Evolutionary conservation across 2,888 invertebrate genomes (phyloP), one percentile per base, ranked within the genome.

Genomic region (Anthoptus insignis): DNA sequence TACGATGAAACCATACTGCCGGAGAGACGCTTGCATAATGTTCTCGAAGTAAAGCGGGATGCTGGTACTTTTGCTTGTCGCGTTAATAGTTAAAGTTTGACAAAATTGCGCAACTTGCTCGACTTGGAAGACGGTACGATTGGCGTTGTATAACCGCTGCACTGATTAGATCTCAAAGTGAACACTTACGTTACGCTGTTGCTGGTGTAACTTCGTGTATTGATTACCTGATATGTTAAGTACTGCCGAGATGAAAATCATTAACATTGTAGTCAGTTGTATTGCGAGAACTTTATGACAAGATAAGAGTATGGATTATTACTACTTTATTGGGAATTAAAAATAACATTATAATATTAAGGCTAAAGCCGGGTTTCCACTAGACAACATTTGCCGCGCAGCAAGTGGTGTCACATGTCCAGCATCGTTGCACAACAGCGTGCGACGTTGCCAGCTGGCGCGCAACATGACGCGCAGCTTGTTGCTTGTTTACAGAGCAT

Each of bases 61-160:
- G 59, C 16, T 59, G 24, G 34, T 50, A 59, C 49, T 49, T 22
- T 34, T 50, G 22, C 47, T 2, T 58, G 47, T 59, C 24, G 14
- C 58, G 49, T 22, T 56, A 49, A 47, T 59, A 49, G 49, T 37
- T 34, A 13, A 59, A 59, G 49, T 59, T 50, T 27, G 49, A 37
- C 59, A 22, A 59, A 50, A 50, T 59, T 59, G 49, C 59, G 11
- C 16, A 49, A 58, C 14, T 58, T 58, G 59, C 14, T 6, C 34
- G 9, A 45, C 24, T 45, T 47, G 32, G 32, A 53, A 34, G 32
- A 47, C 32, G 49, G 34, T 49, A 22, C 49, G 58, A 49, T 59
- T 59, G 24, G 49, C n/a, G 39, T 19, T 42, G 39, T 19, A 42
- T 42, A 42, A 42, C 13, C 45, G 45, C 13, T 45, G 45, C 21